Evolutionary conservation across 2,797 vertebrate species (phyloP).

Genomic region (Melopsittacus undulatus): DNA sequence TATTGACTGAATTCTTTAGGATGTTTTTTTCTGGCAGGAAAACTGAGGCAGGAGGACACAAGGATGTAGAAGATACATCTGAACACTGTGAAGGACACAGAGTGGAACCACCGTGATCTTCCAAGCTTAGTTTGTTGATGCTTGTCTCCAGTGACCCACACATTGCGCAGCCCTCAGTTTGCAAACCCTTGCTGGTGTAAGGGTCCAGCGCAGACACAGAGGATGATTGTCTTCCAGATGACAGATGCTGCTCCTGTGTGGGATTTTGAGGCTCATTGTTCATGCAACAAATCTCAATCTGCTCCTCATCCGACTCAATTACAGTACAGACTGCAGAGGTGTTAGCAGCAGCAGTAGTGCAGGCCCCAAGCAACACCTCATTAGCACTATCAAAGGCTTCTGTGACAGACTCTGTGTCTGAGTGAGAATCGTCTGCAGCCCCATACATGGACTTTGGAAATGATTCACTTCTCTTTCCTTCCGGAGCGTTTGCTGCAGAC

Average conservation of each 20-base stretch:
- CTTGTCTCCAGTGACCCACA: constrained; percentile 13
- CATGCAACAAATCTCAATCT: constrained; percentile 83
- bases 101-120: not conserved
- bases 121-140: not conserved
- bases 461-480: not conserved
- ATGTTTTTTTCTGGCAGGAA: constrained; percentile 1
- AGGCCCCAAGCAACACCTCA: not conserved
- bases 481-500: constrained; percentile 29
- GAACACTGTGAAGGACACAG: not conserved
- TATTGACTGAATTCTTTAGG: not conserved
- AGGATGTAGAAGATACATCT: not conserved
- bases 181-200: not conserved
- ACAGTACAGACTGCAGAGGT: not conserved
- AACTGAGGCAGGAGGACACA: constrained; percentile 5
- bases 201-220: not conserved
- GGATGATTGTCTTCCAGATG: not conserved
- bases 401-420: constrained; percentile 79
- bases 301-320: constrained; percentile 84
- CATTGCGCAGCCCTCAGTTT: not conserved
- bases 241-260: not conserved
- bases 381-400: constrained; percentile 50
- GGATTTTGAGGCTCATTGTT: not conserved
- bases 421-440: constrained; percentile 82
- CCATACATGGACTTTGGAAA: constrained; percentile 80
- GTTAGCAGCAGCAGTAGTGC: not conserved